Conservation (phyloP, 2,113 vertebrate genomes). For the Festucalex cinctus region DNA sequence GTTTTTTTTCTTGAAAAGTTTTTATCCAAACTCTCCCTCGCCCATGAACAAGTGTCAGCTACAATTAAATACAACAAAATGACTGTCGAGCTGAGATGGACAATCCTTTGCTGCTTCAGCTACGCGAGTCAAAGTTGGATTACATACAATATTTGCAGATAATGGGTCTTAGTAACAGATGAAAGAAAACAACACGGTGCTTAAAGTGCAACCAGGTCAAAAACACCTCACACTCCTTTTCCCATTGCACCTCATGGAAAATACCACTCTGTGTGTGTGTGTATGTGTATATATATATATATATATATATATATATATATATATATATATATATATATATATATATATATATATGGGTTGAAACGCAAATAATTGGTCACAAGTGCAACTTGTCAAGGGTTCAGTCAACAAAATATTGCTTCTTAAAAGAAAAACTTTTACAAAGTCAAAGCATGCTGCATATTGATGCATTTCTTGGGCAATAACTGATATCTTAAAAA, state of each 20-base stretch:
- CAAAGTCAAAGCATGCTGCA: background rate
- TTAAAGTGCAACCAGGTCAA: constrained; percentile 52
- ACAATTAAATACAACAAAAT: constrained; percentile 73
- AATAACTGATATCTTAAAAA: background rate
- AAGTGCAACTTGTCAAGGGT: constrained; percentile 80
- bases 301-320: no score
- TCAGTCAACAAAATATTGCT: constrained; percentile 82
- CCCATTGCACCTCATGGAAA: constrained; percentile 76
- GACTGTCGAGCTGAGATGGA: constrained; percentile 60
- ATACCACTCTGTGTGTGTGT: no score
- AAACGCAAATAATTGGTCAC: constrained; percentile 84
- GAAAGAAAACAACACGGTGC: constrained; percentile 31
- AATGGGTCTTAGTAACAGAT: constrained; percentile 37
- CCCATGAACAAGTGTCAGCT: constrained; percentile 77
- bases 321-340: no score
- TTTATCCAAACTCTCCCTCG: constrained; percentile 69
- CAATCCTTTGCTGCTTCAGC: constrained; percentile 25
- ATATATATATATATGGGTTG: constrained; percentile 83
- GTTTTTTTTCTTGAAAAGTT: constrained; percentile 30
- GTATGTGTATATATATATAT: no score
- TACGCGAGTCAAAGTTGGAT: constrained; percentile 35
- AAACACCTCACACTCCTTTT: constrained; percentile 79
- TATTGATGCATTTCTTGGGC: constrained; percentile 43
- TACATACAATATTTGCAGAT: constrained; percentile 34
- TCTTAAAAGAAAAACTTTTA: constrained; percentile 76